Percentiles rank a stretch among this genome's conserved stretches.
phyloP scores from a whole-genome alignment of 1,140 invertebrate species.

The Nilaparvata lugens region DNA sequence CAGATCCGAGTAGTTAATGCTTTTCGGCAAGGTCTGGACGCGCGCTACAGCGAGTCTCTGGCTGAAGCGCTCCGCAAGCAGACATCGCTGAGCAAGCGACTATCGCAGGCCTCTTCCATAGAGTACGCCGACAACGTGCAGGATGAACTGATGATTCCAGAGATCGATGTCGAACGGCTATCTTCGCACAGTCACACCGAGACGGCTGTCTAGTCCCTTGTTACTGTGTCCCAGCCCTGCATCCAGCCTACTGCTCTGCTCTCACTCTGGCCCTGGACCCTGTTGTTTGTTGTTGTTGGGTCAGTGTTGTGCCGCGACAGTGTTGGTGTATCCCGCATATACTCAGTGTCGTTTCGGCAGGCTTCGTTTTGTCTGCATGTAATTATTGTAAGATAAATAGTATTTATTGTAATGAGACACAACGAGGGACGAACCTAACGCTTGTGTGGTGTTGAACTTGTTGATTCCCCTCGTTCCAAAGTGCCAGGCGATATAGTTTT shows the following conservation, averaged over 20 bases:
- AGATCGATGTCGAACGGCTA: constrained; percentile 81
- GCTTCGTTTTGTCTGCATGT: constrained; percentile 25
- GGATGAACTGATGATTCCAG: constrained; percentile 75
- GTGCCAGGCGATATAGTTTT: constrained; percentile 20
- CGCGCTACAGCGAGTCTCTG: constrained; percentile 84
- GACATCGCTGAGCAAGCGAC: constrained; percentile 77
- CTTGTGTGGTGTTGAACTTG: constrained; percentile 20
- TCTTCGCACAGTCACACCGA: constrained; percentile 88
- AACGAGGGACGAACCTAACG: constrained; percentile 12
- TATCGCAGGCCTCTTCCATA: constrained; percentile 83
- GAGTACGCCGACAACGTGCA: constrained; percentile 83
- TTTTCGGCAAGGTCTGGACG: constrained; percentile 95
- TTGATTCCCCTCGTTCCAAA: constrained; percentile 17
- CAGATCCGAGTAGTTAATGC: constrained; percentile 99
- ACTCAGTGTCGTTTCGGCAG: constrained; percentile 5
- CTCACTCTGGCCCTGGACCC: constrained; percentile 4
- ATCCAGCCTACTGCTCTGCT: background rate
- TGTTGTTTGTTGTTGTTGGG: constrained; percentile 16
- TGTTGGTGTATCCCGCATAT: constrained; percentile 2
- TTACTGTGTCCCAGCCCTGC: background rate
- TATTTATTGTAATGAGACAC: constrained; percentile 16
- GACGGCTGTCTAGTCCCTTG: constrained; percentile 66
- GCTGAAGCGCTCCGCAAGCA: constrained; percentile 86
- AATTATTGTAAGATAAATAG: constrained; percentile 28
- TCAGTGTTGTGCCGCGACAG: constrained; percentile 5